Evolutionary conservation across 2,797 vertebrate genomes (phyloP).

Genomic region (Zenarchopterus dispar): DNA sequence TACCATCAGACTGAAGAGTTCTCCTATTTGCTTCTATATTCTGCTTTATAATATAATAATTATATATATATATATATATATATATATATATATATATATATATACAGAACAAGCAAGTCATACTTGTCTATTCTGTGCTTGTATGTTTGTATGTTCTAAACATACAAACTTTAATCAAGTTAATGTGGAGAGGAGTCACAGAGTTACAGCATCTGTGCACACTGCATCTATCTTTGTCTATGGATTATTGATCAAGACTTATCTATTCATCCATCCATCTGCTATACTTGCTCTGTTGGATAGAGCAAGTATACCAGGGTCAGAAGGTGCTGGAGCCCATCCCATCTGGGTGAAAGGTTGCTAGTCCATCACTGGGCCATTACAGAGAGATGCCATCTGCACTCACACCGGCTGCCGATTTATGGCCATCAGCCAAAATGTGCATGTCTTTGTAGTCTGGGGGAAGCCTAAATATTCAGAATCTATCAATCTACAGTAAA

Average conservation of each 20-base stretch:
- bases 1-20: too few relatives aligned
- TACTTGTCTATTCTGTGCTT: too few relatives aligned
- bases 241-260: neutral
- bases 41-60: too few relatives aligned
- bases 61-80: too few relatives aligned
- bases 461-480: too few relatives aligned
- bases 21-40: too few relatives aligned
- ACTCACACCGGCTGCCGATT: neutral
- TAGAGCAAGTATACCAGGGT: too few relatives aligned
- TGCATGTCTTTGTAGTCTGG: neutral
- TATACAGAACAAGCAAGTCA: too few relatives aligned
- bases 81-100: too few relatives aligned
- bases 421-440: neutral
- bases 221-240: neutral
- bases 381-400: neutral
- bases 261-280: constrained; percentile 2
- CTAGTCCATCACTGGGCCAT: neutral
- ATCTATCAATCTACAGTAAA: too few relatives aligned
- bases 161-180: too few relatives aligned
- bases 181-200: neutral
- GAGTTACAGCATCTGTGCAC: neutral
- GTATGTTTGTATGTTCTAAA: too few relatives aligned
- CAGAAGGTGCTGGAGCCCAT: neutral
- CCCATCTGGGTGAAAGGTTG: neutral
- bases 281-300: neutral